These are phyloP conservation scores for Apotomis betuletana DNA, from an alignment of 2,888 invertebrate species.

Conservation along the genomic window DNA sequence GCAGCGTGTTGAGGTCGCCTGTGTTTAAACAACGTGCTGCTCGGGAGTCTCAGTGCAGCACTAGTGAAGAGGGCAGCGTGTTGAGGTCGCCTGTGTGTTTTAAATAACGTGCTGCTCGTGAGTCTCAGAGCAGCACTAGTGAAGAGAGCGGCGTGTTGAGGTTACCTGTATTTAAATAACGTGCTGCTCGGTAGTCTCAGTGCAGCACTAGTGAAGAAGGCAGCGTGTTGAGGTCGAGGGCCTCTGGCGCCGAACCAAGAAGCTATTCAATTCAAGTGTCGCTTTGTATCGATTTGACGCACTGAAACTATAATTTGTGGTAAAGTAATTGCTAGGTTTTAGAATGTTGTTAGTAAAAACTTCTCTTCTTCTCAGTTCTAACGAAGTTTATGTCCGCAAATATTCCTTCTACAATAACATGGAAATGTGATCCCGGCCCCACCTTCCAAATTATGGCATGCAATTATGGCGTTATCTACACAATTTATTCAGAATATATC, in stretches of 20 bases:
- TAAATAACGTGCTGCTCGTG: conserved; percentile 6
- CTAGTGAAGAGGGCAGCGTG: conserved; percentile 56
- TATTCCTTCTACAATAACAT: too few species aligned
- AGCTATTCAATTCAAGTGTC: conserved; percentile 56
- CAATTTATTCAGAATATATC: neutral
- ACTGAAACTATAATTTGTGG: conserved; percentile 65
- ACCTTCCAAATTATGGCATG: too few species aligned
- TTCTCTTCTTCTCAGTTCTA: too few species aligned
- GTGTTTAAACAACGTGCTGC: too few species aligned
- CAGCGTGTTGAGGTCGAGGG: conserved; percentile 62
- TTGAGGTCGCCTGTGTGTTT: conserved; percentile 35
- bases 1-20: conserved; percentile 48
- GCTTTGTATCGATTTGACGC: conserved; percentile 74
- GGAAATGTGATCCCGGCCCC: too few species aligned
- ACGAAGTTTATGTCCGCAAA: too few species aligned
- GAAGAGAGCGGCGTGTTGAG: conserved; percentile 55
- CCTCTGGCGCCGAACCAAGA: conserved; percentile 72
- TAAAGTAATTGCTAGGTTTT: conserved; percentile 45
- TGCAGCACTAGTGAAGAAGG: conserved; percentile 53
- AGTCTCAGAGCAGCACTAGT: conserved; percentile 45
- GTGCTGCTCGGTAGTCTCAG: conserved; percentile 29
- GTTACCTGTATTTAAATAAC: too few species aligned
- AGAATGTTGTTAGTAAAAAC: neutral
- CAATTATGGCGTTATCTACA: too few species aligned
- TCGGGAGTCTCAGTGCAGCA: conserved; percentile 42